Evolutionary conservation across 2,113 vertebrate genomes (phyloP), one percentile per base, ranked within the genome.

Genomic region (Trinectes maculatus): DNA sequence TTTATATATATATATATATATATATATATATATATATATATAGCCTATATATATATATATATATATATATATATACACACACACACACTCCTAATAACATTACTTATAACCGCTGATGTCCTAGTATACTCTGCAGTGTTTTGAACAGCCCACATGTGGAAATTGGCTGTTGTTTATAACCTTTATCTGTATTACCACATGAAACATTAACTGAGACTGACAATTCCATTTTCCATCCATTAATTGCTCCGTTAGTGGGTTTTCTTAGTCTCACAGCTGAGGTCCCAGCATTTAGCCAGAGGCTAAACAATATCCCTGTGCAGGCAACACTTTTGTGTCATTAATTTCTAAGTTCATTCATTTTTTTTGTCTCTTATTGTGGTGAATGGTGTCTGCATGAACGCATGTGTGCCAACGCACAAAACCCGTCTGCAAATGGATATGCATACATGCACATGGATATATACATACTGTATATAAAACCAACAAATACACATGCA

Each of bases 231-330:
- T 64, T 25, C 19, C 29, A 39, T 63, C 52, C 57, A 75, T 68
- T 64, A 69, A 65, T 73, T 71, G 36, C 42, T 58, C 46, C 18
- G 52, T 78, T 56, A 61, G 44, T 72, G 39, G 37, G 22, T 72
- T 28, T 71, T 72, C 75, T 48, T 33, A 31, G 26, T 51, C 47
- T 60, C 49, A 48, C 55, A 74, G 64, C 64, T 84, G 77, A 77
- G 63, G 55, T 60, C 49, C 47, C 70, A 34, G 37, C 22, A 42
- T 60, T 74, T 49, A 57, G 39, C 37, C 74, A 57, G 55, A 57
- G 66, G 71, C 46, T 12, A 60, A 65, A 65, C 52, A 47, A 75
- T 79, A 67, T 73, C 44, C 63, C 44, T 70, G 49, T 18, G 51
- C 15, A 48, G 39, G 21, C 29, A 58, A 21, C 46, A 42, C 33